Evolutionary conservation across 1,140 invertebrate species (phyloP).

Genomic region (Anagrus nilaparvatae): DNA sequence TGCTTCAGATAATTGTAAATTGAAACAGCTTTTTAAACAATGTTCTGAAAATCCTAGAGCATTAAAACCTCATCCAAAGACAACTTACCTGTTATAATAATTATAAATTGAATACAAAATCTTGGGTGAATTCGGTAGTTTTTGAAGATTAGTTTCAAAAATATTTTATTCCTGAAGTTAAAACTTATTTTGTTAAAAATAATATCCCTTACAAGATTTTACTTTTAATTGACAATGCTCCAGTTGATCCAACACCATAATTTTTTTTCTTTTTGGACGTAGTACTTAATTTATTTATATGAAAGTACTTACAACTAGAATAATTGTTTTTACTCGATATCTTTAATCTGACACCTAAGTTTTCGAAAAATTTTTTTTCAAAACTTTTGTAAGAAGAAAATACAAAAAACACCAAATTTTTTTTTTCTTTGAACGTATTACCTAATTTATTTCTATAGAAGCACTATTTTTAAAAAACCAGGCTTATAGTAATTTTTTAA

Average conservation of each 20-base stretch:
- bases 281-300: too few relatives aligned
- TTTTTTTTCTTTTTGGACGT: too few relatives aligned
- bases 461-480: too few relatives aligned
- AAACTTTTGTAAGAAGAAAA: too few relatives aligned
- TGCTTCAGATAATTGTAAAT: conserved; percentile 32
- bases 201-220: conserved; percentile 36
- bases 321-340: too few relatives aligned
- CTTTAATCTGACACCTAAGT: too few relatives aligned
- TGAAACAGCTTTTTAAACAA: conserved; percentile 39
- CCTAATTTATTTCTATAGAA: too few relatives aligned
- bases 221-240: conserved; percentile 39
- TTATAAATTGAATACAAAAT: conserved; percentile 34
- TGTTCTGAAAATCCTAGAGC: conserved; percentile 32
- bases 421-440: too few relatives aligned
- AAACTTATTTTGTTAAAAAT: conserved; percentile 25
- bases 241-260: conserved; percentile 33
- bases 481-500: too few relatives aligned
- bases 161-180: conserved; percentile 20
- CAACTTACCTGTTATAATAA: conserved; percentile 33
- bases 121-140: conserved; percentile 32
- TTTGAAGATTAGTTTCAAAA: conserved; percentile 31
- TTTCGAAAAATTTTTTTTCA: too few relatives aligned
- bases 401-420: too few relatives aligned
- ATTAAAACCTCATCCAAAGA: conserved; percentile 32
- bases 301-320: too few relatives aligned